Evolutionary conservation across 2,797 vertebrate genomes (phyloP).

Genomic region (Dendrocincla fuliginosa): DNA sequence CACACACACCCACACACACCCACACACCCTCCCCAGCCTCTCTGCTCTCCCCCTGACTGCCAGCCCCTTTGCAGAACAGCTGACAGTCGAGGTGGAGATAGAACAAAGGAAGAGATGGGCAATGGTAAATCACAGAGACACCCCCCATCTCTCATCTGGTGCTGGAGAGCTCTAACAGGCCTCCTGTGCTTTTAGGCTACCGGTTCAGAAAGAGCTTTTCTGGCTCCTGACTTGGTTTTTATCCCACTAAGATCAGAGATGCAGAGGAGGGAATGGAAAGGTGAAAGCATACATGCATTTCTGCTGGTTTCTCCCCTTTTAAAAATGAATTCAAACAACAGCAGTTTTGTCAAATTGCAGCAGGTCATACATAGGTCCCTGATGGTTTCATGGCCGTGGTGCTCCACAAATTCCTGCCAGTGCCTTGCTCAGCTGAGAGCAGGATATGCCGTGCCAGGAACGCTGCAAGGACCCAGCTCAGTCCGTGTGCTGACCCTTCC

Average conservation of each 20-base stretch:
- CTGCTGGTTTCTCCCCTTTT: neutral
- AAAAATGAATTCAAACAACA: neutral
- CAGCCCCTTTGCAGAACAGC: conserved; percentile 63
- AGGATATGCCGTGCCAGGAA: neutral
- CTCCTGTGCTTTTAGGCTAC: conserved; percentile 23
- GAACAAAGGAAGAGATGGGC: conserved; percentile 63
- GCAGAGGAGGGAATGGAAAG: neutral
- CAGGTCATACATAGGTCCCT: rapidly evolving
- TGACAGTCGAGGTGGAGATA: conserved; percentile 63
- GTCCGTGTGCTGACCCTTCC: rapidly evolving
- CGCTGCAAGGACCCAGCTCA: rapidly evolving
- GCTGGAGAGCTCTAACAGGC: neutral
- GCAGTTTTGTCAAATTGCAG: neutral
- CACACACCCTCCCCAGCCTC: neutral
- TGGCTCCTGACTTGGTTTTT: neutral
- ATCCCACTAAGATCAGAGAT: neutral
- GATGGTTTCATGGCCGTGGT: neutral
- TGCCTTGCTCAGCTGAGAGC: neutral
- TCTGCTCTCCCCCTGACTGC: conserved; percentile 27
- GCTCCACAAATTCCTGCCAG: neutral
- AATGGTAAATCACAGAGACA: conserved; percentile 25
- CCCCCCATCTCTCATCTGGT: neutral
- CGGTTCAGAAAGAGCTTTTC: neutral
- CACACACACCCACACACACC: neutral
- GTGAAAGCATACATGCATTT: neutral